Evolutionary conservation across 2,113 vertebrate genomes (phyloP).

Genomic region (Chrysochloris asiatica): DNA sequence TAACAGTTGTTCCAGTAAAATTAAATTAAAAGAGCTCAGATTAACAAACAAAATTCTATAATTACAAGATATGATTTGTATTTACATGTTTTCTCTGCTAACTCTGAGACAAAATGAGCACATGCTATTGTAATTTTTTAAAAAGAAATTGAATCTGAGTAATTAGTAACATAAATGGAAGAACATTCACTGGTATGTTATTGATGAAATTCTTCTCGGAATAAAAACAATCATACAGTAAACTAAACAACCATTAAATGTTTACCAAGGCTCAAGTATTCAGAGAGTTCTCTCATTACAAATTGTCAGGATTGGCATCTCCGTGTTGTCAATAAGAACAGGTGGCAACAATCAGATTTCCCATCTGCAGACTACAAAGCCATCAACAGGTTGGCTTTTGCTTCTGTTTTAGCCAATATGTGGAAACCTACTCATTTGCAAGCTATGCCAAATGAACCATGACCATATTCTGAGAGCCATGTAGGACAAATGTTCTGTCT

Average conservation of each 20-base stretch:
- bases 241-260: conserved; percentile 13
- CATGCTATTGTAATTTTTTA: conserved; percentile 4
- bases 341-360: conserved; percentile 67
- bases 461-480: conserved; percentile 63
- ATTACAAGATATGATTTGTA: neutral
- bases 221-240: conserved; percentile 28
- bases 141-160: conserved; percentile 21
- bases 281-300: conserved; percentile 56
- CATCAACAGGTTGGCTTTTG: conserved; percentile 63
- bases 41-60: conserved; percentile 14
- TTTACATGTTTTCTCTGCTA: neutral
- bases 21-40: neutral
- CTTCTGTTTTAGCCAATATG: conserved; percentile 54
- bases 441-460: conserved; percentile 66
- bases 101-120: conserved; percentile 12
- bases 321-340: conserved; percentile 48
- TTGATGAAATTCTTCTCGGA: conserved; percentile 33
- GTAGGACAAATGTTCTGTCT: conserved; percentile 62
- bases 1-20: neutral
- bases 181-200: neutral
- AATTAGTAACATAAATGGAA: neutral
- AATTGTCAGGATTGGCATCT: neutral
- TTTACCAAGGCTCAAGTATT: conserved; percentile 9
- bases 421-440: conserved; percentile 49
- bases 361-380: conserved; percentile 72